phyloP scores from a whole-genome alignment of 1,140 invertebrate genomes.

The Steinernema feltiae region DNA sequence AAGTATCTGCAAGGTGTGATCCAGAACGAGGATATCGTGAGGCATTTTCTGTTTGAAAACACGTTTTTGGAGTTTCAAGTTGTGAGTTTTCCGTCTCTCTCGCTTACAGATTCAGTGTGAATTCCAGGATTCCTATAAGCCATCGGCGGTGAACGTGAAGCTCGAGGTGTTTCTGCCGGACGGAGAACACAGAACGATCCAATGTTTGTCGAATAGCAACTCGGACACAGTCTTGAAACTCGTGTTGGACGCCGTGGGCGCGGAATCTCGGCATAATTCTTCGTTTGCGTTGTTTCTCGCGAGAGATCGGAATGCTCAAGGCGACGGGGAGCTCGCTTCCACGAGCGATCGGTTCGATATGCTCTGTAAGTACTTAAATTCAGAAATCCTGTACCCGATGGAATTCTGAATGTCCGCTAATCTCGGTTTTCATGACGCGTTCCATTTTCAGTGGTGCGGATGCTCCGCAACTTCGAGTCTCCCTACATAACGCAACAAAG shows the following conservation, averaged over 20 bases:
- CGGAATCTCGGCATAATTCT: slow-evolving; percentile 70
- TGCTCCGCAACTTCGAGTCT: slow-evolving; percentile 89
- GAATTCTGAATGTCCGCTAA: too few species aligned
- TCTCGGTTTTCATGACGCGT: too few species aligned
- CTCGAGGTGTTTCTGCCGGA: slow-evolving; percentile 78
- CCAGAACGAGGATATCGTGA: slow-evolving; percentile 24
- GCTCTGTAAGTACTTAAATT: slow-evolving; percentile 10
- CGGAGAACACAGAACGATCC: slow-evolving; percentile 75
- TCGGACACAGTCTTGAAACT: slow-evolving; percentile 71
- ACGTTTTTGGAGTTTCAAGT: slow-evolving; percentile 58
- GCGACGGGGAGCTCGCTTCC: slow-evolving; percentile 64
- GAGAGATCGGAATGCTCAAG: slow-evolving; percentile 68
- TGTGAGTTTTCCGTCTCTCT: slow-evolving; percentile 86
- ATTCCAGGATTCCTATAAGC: slow-evolving; percentile 72
- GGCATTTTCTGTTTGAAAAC: slow-evolving; percentile 24
- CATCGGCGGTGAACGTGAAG: slow-evolving; percentile 66
- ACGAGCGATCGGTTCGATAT: slow-evolving; percentile 14
- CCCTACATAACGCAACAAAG: slow-evolving; percentile 79
- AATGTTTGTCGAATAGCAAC: slow-evolving; percentile 72
- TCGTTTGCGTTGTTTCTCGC: slow-evolving; percentile 84
- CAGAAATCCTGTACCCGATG: too few species aligned
- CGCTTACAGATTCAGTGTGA: slow-evolving; percentile 69
- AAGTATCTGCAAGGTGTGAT: slow-evolving; percentile 77
- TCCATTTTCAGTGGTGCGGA: slow-evolving; percentile 69
- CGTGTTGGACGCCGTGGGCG: slow-evolving; percentile 63